Percentiles rank a stretch among this genome's conserved stretches.
Evolutionary conservation across 2,113 vertebrate genomes (phyloP).

Genomic region (Xyliphius kryptos): DNA sequence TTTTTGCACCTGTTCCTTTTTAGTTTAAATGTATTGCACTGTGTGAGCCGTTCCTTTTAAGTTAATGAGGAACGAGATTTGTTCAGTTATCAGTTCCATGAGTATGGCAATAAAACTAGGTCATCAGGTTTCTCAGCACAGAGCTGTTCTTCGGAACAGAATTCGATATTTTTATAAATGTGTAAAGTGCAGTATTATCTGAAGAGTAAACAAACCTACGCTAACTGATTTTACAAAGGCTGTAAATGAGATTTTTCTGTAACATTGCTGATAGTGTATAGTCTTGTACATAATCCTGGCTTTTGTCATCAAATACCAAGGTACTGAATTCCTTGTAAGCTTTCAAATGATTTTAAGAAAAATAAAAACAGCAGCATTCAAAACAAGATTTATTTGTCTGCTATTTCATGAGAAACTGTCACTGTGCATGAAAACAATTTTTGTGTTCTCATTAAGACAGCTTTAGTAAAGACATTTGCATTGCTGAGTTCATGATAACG

Average conservation of each 20-base stretch:
- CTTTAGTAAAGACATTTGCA: too few species aligned
- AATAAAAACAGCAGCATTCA: slow-evolving; percentile 67
- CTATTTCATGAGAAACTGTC: too few species aligned
- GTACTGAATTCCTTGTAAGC: slow-evolving; percentile 64
- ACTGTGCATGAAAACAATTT: too few species aligned
- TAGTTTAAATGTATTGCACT: slow-evolving; percentile 55
- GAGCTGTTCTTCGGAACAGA: slow-evolving; percentile 46
- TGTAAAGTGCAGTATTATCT: slow-evolving; percentile 58
- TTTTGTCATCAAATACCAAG: slow-evolving; percentile 56
- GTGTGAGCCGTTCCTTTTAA: slow-evolving; percentile 49
- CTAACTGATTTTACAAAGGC: slow-evolving; percentile 49
- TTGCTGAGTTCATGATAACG: too few species aligned
- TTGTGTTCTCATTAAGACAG: too few species aligned
- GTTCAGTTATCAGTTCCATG: slow-evolving; percentile 44
- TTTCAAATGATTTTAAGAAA: slow-evolving; percentile 61
- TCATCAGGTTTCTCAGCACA: slow-evolving; percentile 47
- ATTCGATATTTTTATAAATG: slow-evolving; percentile 54
- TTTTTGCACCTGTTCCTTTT: slow-evolving; percentile 55
- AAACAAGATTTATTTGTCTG: too few species aligned
- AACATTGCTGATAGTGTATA: slow-evolving; percentile 61
- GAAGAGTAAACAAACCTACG: slow-evolving; percentile 33
- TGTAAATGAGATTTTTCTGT: slow-evolving; percentile 61
- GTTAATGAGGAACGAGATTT: slow-evolving; percentile 32
- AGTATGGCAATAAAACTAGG: slow-evolving; percentile 58
- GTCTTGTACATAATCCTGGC: slow-evolving; percentile 58